Evolutionary conservation across 1,140 invertebrate genomes (phyloP).

Genomic region (Eupristina koningsbergeri): DNA sequence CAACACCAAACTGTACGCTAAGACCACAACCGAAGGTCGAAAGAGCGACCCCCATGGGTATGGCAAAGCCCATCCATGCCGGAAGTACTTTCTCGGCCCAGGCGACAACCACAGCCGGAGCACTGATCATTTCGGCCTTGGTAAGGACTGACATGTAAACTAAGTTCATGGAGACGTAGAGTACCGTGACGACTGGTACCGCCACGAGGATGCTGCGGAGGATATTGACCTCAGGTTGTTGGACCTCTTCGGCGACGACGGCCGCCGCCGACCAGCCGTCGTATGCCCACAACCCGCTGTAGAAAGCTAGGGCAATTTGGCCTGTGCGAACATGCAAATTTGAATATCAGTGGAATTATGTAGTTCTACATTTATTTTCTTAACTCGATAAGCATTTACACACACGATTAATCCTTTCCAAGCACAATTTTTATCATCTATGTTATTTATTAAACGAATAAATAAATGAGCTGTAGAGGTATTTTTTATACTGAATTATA

Average conservation of each 20-base stretch:
- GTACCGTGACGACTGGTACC: conserved; percentile 87
- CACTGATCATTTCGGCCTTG: conserved; percentile 83
- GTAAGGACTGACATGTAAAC: conserved; percentile 92
- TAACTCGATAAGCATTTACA: too few relatives aligned
- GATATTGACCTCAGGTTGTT: conserved; percentile 88
- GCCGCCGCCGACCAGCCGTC: conserved; percentile 95
- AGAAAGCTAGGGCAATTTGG: conserved; percentile 90
- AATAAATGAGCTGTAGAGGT: too few relatives aligned
- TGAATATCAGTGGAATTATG: background rate
- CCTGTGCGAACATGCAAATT: conserved; percentile 64
- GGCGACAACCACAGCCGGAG: conserved; percentile 88
- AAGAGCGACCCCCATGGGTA: conserved; percentile 82
- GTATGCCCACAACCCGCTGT: conserved; percentile 95
- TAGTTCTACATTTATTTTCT: too few relatives aligned
- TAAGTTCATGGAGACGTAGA: conserved; percentile 94
- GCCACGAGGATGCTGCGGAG: conserved; percentile 91
- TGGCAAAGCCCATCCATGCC: conserved; percentile 75
- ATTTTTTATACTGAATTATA: too few relatives aligned
- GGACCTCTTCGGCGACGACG: conserved; percentile 93
- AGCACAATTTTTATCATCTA: too few relatives aligned
- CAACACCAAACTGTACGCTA: conserved; percentile 83
- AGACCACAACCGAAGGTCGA: conserved; percentile 85
- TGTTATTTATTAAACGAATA: too few relatives aligned
- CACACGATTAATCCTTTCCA: too few relatives aligned
- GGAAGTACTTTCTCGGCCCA: conserved; percentile 79